These are phyloP conservation scores for Danionella dracula DNA, from an alignment of 2,797 vertebrate species.

Conservation along the genomic window DNA sequence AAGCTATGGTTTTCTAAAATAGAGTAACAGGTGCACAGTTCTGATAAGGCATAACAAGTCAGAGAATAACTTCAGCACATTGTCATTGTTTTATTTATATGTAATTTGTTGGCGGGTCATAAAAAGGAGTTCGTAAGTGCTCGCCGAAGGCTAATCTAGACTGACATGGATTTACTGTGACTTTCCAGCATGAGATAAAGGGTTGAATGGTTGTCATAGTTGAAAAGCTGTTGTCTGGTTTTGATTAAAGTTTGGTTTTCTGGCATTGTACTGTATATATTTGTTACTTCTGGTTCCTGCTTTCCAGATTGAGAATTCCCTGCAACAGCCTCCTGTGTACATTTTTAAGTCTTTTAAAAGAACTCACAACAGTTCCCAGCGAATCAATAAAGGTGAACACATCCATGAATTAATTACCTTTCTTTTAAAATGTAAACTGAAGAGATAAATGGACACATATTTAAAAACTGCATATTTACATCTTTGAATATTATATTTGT, in stretches of 20 bases:
- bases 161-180: slow-evolving; percentile 45
- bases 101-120: slow-evolving; percentile 40
- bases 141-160: slow-evolving; percentile 44
- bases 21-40: slow-evolving; percentile 44
- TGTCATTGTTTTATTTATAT: slow-evolving; percentile 34
- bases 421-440: no score
- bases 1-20: slow-evolving; percentile 25
- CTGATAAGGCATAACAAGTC: slow-evolving; percentile 44
- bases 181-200: slow-evolving; percentile 37
- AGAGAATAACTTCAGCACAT: slow-evolving; percentile 31
- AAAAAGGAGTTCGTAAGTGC: slow-evolving; percentile 41
- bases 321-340: slow-evolving; percentile 17
- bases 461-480: no score
- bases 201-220: slow-evolving; percentile 39
- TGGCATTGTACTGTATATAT: slow-evolving; percentile 16
- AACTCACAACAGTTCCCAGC: no score
- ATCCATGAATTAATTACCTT: no score
- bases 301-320: slow-evolving; percentile 6
- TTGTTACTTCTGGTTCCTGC: slow-evolving; percentile 11
- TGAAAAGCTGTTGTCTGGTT: slow-evolving; percentile 38
- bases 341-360: no score
- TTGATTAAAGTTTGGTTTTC: slow-evolving; percentile 24
- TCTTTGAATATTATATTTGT: no score
- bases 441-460: no score
- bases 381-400: no score